Evolutionary conservation across 2,113 vertebrate genomes (phyloP).

Genomic region (Urocitellus parryii): DNA sequence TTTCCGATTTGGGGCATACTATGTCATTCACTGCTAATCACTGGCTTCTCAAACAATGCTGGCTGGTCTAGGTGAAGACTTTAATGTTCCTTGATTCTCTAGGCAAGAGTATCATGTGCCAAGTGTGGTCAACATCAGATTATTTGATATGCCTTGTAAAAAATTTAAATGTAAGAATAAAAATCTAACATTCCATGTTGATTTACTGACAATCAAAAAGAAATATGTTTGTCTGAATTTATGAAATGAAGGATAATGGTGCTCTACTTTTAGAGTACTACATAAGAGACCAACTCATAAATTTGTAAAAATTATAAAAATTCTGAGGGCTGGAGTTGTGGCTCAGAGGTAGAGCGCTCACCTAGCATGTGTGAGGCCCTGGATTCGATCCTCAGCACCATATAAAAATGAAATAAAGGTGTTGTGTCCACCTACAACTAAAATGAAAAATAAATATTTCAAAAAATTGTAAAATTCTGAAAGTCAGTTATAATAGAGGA

Average conservation of each 20-base stretch:
- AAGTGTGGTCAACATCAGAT: constrained; percentile 17
- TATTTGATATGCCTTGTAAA: neutral
- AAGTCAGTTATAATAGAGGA: neutral
- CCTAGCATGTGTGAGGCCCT: too few species aligned
- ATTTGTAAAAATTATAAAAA: neutral
- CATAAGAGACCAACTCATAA: neutral
- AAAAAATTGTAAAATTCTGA: neutral
- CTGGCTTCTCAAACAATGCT: constrained; percentile 9
- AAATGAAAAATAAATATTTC: too few species aligned
- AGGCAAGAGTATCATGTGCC: neutral
- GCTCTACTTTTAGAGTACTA: neutral
- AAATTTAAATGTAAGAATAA: constrained; percentile 19
- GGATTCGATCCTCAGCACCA: too few species aligned
- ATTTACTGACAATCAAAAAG: constrained; percentile 12
- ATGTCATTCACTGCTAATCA: neutral
- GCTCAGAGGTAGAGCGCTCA: too few species aligned
- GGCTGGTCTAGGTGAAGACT: neutral
- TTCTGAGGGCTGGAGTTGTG: neutral
- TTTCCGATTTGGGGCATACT: neutral
- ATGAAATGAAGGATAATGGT: constrained; percentile 44
- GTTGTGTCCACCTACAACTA: too few species aligned
- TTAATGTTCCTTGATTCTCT: constrained; percentile 3
- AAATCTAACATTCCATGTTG: neutral
- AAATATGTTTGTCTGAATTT: neutral
- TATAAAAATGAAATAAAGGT: too few species aligned